These are phyloP conservation scores for Cheilosia soror DNA, from an alignment of 2,888 invertebrate species.

Conservation along the genomic window DNA sequence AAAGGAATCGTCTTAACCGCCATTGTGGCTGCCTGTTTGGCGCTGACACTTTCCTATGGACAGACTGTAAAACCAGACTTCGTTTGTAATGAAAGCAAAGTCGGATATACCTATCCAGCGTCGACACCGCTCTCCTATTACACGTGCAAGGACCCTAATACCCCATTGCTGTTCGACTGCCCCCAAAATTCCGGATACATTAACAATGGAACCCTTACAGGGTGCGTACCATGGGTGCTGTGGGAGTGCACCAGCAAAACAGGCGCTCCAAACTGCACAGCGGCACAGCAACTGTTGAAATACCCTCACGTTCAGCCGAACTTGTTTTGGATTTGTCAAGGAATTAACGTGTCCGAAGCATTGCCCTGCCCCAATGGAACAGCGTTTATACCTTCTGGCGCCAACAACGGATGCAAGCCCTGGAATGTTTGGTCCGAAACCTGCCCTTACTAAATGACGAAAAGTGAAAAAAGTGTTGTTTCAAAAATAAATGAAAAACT, in stretches of 20 bases:
- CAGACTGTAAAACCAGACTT: neutral
- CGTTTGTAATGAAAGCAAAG: neutral
- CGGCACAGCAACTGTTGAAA: neutral
- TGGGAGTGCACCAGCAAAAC: slow-evolving; percentile 44
- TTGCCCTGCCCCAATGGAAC: slow-evolving; percentile 8
- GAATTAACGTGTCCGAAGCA: neutral
- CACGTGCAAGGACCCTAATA: slow-evolving; percentile 15
- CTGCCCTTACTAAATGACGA: slow-evolving; percentile 33
- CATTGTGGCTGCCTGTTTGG: neutral
- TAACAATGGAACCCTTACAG: slow-evolving; percentile 17
- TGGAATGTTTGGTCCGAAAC: slow-evolving; percentile 27
- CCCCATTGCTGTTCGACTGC: slow-evolving; percentile 12
- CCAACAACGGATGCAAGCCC: neutral
- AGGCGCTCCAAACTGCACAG: slow-evolving; percentile 14
- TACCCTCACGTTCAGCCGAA: slow-evolving; percentile 15
- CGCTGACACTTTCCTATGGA: neutral
- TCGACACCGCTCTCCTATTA: slow-evolving; percentile 2
- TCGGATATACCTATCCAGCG: slow-evolving; percentile 25
- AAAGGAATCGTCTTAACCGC: slow-evolving; percentile 1
- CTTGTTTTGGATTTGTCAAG: slow-evolving; percentile 16
- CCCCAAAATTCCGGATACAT: slow-evolving; percentile 19
- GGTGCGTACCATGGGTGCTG: slow-evolving; percentile 44
- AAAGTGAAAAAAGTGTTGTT: neutral
- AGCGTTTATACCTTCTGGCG: slow-evolving; percentile 1
- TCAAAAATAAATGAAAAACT: neutral